phyloP scores from a whole-genome alignment of 2,888 invertebrate genomes.

The Sepiola atlantica region DNA sequence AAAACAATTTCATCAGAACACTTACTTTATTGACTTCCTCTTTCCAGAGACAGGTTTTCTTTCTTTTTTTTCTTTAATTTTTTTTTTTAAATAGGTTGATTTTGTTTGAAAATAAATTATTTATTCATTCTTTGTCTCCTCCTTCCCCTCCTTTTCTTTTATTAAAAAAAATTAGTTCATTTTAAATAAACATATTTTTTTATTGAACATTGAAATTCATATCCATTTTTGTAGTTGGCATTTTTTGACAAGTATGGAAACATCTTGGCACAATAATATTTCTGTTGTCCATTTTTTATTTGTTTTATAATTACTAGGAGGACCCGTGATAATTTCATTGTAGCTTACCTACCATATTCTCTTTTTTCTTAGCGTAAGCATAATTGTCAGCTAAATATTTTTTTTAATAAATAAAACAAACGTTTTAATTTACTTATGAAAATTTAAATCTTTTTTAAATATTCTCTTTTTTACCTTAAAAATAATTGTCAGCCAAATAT shows the following conservation, averaged over 20 bases:
- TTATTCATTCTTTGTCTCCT: neutral
- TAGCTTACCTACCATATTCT: too few relatives aligned
- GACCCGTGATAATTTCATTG: too few relatives aligned
- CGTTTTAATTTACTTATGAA: too few relatives aligned
- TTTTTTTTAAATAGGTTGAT: too few relatives aligned
- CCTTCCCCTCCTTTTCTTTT: neutral
- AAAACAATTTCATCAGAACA: neutral
- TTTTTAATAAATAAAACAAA: too few relatives aligned
- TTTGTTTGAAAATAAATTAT: neutral
- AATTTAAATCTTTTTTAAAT: too few relatives aligned
- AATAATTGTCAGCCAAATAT: too few relatives aligned
- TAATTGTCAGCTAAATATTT: too few relatives aligned
- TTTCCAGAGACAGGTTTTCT: neutral
- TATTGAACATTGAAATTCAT: neutral
- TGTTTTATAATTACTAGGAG: too few relatives aligned
- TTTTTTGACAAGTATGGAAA: slow-evolving; percentile 14
- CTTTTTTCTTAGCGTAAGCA: too few relatives aligned
- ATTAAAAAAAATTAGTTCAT: neutral
- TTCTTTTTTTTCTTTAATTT: neutral
- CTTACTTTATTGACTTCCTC: neutral
- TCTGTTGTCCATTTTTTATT: neutral
- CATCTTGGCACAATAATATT: neutral
- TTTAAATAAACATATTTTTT: neutral
- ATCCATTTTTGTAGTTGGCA: neutral
- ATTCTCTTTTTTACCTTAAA: too few relatives aligned